These are phyloP conservation scores for Gyps fulvus DNA, from an alignment of 2,113 vertebrate species.

Conservation along the genomic window DNA sequence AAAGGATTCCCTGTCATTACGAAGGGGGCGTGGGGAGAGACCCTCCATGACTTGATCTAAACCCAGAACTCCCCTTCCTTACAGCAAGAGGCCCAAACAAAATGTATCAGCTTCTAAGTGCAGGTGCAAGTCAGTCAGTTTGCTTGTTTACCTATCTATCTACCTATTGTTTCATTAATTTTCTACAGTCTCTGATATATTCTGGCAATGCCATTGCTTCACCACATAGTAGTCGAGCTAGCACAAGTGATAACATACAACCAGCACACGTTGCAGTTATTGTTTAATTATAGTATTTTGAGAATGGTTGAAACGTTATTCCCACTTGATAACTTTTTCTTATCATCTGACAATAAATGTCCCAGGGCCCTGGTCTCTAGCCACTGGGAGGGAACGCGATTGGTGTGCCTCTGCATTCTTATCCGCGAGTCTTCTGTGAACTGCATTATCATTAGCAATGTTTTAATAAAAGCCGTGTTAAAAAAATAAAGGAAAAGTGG, in stretches of 20 bases:
- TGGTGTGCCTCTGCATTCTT: not conserved
- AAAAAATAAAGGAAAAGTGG: not conserved
- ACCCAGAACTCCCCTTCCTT: not conserved
- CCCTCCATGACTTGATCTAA: not conserved
- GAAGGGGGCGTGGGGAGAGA: fast-evolving
- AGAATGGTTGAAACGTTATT: fast-evolving
- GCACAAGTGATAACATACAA: not conserved
- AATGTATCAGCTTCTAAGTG: not conserved
- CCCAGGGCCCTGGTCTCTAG: not conserved
- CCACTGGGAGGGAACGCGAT: not conserved
- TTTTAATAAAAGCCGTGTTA: not conserved
- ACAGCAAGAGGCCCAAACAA: not conserved
- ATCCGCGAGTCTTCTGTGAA: not conserved
- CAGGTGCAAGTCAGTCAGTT: not conserved
- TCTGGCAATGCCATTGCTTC: not conserved
- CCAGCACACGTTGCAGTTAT: not conserved
- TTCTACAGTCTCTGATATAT: not conserved
- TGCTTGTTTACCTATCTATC: not conserved
- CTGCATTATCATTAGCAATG: not conserved
- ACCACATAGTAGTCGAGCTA: not conserved
- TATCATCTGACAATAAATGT: not conserved
- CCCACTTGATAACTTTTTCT: not conserved
- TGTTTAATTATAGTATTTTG: not conserved
- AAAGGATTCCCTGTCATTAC: not conserved
- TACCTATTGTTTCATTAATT: not conserved